Conservation (phyloP, 2,113 vertebrate species). For the Recurvirostra avosetta region DNA sequence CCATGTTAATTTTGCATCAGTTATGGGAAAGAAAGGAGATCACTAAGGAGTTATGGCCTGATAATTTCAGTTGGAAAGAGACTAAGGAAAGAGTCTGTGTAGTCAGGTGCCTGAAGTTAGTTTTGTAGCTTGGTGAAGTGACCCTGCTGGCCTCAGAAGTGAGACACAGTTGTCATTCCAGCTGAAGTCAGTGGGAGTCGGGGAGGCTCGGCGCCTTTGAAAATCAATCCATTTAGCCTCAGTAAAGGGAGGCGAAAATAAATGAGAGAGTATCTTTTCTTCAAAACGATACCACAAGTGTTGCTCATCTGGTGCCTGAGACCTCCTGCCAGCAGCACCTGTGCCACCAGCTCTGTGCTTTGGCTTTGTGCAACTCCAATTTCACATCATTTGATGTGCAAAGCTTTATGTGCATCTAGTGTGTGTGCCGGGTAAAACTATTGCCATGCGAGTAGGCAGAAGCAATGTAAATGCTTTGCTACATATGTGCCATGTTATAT, state of each 20-base stretch:
- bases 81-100: background rate
- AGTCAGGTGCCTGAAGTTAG: background rate
- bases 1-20: background rate
- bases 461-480: background rate
- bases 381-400: background rate
- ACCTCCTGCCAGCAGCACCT: conserved; percentile 17
- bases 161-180: background rate
- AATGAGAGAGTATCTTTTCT: background rate
- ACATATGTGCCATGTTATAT: background rate
- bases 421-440: background rate
- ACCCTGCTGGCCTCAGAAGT: background rate
- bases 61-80: background rate
- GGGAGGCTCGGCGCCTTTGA: background rate
- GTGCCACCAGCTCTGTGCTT: background rate
- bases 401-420: background rate
- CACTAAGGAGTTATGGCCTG: background rate
- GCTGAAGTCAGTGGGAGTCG: background rate
- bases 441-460: background rate
- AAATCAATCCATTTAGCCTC: background rate
- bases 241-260: background rate
- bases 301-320: background rate
- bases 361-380: background rate
- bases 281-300: background rate
- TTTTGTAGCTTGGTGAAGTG: background rate
- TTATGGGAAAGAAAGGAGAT: background rate